Conservation (phyloP, 2,113 vertebrate species). For the Psammodynastes pulverulentus region DNA sequence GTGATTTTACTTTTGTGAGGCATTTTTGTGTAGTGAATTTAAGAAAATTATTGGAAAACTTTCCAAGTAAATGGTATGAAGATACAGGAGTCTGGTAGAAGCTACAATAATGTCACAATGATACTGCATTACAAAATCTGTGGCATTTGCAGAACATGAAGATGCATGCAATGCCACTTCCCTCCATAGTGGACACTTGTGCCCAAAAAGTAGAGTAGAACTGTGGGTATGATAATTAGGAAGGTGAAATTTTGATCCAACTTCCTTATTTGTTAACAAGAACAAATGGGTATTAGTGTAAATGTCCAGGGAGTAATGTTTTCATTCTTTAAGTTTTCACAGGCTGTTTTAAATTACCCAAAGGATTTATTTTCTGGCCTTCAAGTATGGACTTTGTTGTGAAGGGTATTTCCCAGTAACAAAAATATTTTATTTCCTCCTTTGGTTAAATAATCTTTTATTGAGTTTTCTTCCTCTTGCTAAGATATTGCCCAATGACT, state of each 20-base stretch:
- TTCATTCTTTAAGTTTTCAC: background rate
- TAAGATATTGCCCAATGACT: constrained; percentile 31
- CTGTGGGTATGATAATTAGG: background rate
- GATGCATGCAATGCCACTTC: background rate
- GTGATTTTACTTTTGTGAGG: background rate
- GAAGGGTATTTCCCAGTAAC: constrained; percentile 54
- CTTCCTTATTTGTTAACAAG: background rate
- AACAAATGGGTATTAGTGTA: background rate
- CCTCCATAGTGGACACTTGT: background rate
- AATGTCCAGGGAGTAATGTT: background rate
- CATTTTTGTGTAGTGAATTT: background rate
- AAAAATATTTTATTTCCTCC: constrained; percentile 53
- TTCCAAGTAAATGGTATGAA: background rate
- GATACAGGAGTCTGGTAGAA: background rate
- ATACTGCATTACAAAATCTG: background rate
- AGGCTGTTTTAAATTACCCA: background rate
- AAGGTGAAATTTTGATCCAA: background rate
- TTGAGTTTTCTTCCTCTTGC: constrained; percentile 53
- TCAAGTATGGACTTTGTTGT: constrained; percentile 37
- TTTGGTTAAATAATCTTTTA: constrained; percentile 52
- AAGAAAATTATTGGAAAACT: background rate
- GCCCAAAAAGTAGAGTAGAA: background rate
- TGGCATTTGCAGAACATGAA: background rate
- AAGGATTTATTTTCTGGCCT: constrained; percentile 31
- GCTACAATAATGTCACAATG: background rate